phyloP scores from a whole-genome alignment of 2,797 vertebrate species.

The Mus spretus region DNA sequence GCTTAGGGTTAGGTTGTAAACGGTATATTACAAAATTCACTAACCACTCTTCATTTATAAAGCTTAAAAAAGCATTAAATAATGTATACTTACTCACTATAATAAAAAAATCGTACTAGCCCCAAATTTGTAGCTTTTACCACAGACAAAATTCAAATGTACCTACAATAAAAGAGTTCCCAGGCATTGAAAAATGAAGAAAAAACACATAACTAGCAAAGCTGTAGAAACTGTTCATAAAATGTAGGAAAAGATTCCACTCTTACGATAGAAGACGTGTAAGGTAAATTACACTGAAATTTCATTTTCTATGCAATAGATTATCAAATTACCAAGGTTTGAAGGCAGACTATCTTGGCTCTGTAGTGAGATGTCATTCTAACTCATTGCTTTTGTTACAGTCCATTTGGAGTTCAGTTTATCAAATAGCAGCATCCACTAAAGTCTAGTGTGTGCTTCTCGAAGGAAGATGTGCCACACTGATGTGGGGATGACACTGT shows the following conservation, averaged over 20 bases:
- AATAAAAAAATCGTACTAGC: not conserved
- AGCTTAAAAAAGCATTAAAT: not conserved
- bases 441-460: not conserved
- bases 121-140: not conserved
- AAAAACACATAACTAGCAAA: not conserved
- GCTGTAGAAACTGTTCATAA: conserved; percentile 28
- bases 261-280: not conserved
- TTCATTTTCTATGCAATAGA: not conserved
- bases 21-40: conserved; percentile 5
- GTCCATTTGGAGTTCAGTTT: not conserved
- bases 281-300: conserved; percentile 43
- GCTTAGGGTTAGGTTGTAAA: not conserved
- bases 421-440: not conserved
- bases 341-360: not conserved
- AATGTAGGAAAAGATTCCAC: conserved; percentile 5
- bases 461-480: not conserved
- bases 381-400: not conserved
- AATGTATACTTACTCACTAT: not conserved
- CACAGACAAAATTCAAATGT: not conserved
- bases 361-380: not conserved
- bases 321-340: not conserved
- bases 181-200: not conserved
- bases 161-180: not conserved
- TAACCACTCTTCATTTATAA: conserved; percentile 33
- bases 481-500: not conserved